These are phyloP conservation scores for Belonocnema kinseyi DNA, from an alignment of 1,140 invertebrate genomes.

Conservation along the genomic window DNA sequence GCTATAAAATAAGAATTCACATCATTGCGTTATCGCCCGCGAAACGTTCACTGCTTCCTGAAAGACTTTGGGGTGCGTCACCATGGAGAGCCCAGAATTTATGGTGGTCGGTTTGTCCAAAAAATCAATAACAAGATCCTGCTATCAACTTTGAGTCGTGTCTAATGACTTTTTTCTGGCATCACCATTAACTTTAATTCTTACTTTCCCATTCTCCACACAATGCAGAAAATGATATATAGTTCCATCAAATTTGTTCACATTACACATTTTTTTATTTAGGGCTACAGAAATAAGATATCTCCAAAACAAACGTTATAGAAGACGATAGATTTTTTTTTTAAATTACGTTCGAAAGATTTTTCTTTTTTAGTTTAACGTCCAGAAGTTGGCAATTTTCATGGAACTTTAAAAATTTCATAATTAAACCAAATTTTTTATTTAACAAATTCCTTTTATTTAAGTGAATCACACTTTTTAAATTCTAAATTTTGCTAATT, in stretches of 20 bases:
- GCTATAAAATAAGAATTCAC: constrained; percentile 9
- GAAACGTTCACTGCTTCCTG: constrained; percentile 15
- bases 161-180: background rate
- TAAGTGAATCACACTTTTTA: too few species aligned
- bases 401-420: too few species aligned
- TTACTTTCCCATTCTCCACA: background rate
- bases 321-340: too few species aligned
- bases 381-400: too few species aligned
- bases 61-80: constrained; percentile 6
- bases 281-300: too few species aligned
- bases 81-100: background rate
- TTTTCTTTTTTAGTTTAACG: too few species aligned
- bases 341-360: too few species aligned
- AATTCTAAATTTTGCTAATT: too few species aligned
- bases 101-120: constrained; percentile 12
- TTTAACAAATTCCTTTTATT: too few species aligned
- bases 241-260: constrained; percentile 11
- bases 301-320: too few species aligned
- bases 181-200: constrained; percentile 15
- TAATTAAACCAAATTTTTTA: too few species aligned
- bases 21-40: constrained; percentile 14
- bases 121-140: constrained; percentile 19
- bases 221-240: background rate
- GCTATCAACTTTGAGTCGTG: background rate
- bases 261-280: background rate